Percentiles rank a stretch among this genome's conserved stretches.
Conservation (phyloP, 2,797 vertebrate genomes). For the Vireo griseus region DNA sequence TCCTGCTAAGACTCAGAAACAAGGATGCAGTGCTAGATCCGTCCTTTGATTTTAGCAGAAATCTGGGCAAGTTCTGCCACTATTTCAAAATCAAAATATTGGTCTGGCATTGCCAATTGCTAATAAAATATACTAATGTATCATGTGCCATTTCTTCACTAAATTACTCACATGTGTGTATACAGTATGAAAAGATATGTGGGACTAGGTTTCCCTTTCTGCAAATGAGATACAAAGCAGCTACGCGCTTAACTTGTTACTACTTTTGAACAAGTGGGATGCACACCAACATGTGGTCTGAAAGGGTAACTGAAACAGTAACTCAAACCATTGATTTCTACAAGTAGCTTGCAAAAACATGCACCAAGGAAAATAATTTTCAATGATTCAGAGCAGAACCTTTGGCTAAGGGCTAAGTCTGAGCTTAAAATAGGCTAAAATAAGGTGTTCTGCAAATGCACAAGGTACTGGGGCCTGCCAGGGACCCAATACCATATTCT, state of each 20-base stretch:
- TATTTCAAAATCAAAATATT: not conserved
- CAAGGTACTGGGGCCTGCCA: not conserved
- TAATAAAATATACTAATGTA: not conserved
- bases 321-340: conserved; percentile 7
- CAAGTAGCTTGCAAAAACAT: conserved; percentile 40
- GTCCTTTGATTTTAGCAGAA: not conserved
- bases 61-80: not conserved
- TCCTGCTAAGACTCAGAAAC: not conserved
- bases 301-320: conserved; percentile 11
- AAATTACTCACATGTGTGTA: not conserved
- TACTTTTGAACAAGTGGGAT: conserved; percentile 32
- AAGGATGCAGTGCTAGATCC: not conserved
- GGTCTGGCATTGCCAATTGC: not conserved
- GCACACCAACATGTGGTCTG: conserved; percentile 34
- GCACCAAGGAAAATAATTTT: conserved; percentile 27
- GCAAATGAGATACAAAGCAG: not conserved
- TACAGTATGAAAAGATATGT: not conserved
- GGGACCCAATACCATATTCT: not conserved
- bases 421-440: not conserved
- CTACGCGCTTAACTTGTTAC: not conserved
- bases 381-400: not conserved
- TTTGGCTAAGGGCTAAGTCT: not conserved
- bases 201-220: not conserved
- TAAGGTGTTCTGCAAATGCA: not conserved
- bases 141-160: not conserved